Conservation (phyloP, 1,140 invertebrate species). For the Macrostomum lignano region DNA sequence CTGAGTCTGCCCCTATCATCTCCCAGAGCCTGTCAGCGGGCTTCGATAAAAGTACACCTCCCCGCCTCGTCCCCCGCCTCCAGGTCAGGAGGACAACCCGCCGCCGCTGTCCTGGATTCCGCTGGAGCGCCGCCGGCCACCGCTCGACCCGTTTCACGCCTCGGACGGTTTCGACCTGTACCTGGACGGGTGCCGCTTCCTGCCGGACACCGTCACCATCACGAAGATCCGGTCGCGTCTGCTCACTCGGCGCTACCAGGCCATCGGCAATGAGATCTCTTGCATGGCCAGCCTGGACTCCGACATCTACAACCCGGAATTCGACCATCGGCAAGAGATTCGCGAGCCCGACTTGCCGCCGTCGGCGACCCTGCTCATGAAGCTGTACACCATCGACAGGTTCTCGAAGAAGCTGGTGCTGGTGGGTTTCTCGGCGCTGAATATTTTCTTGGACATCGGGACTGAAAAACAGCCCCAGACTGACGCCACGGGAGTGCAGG, state of each 20-base stretch:
- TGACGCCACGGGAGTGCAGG: constrained; percentile 15
- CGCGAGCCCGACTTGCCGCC: constrained; percentile 17
- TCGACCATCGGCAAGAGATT: constrained; percentile 17
- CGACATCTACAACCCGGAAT: constrained; percentile 23
- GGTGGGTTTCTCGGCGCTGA: constrained; percentile 18
- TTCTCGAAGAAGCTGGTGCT: constrained; percentile 17
- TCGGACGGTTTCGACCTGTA: constrained; percentile 24
- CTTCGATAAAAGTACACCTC: too few relatives aligned
- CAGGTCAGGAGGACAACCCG: constrained; percentile 15
- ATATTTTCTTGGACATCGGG: constrained; percentile 22
- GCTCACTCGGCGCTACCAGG: constrained; percentile 15
- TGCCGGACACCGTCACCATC: constrained; percentile 20
- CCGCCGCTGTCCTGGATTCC: constrained; percentile 20
- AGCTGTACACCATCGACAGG: constrained; percentile 19
- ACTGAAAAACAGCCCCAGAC: constrained; percentile 16
- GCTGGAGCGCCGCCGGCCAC: constrained; percentile 12
- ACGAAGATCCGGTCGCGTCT: constrained; percentile 21
- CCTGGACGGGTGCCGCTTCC: constrained; percentile 17
- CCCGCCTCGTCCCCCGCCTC: too few relatives aligned
- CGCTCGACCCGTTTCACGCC: constrained; percentile 14
- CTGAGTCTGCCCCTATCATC: too few relatives aligned
- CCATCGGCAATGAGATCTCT: constrained; percentile 18
- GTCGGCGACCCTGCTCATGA: constrained; percentile 15
- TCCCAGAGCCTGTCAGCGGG: too few relatives aligned
- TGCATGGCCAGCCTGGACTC: constrained; percentile 16